Evolutionary conservation across 2,888 invertebrate genomes (phyloP).

Genomic region (Liodrosophila aerea): DNA sequence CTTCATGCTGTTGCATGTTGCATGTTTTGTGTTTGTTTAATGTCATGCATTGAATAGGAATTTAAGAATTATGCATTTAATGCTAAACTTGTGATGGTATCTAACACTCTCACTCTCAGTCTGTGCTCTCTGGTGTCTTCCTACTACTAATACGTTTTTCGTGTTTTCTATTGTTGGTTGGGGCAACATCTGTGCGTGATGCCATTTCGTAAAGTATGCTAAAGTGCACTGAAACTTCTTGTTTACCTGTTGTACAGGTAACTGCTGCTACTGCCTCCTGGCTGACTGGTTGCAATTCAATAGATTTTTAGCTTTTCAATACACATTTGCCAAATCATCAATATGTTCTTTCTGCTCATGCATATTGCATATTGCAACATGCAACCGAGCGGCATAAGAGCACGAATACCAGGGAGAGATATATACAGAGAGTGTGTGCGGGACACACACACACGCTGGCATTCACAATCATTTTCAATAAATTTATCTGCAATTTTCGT

Average conservation of each 20-base stretch:
- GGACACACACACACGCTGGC: slow-evolving; percentile 7
- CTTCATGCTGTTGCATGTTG: slow-evolving; percentile 12
- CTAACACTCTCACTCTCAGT: not conserved
- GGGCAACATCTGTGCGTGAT: slow-evolving; percentile 23
- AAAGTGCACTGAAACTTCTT: slow-evolving; percentile 39
- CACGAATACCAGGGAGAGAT: not conserved
- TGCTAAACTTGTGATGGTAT: slow-evolving; percentile 5
- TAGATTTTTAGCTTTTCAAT: slow-evolving; percentile 59
- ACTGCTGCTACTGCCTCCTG: slow-evolving; percentile 21
- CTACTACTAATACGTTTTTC: slow-evolving; percentile 65
- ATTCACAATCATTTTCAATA: slow-evolving; percentile 72
- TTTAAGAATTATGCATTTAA: slow-evolving; percentile 38
- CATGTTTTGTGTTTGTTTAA: slow-evolving; percentile 49
- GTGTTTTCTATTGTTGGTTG: slow-evolving; percentile 56
- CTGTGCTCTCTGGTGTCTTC: slow-evolving; percentile 5
- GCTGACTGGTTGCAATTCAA: slow-evolving; percentile 53
- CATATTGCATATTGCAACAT: slow-evolving; percentile 43
- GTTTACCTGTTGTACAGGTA: slow-evolving; percentile 10
- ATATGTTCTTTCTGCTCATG: slow-evolving; percentile 56
- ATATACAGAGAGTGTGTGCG: not conserved
- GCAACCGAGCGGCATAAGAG: slow-evolving; percentile 24
- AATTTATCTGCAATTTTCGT: slow-evolving; percentile 69
- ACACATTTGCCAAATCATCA: slow-evolving; percentile 76
- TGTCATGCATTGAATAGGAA: slow-evolving; percentile 38
- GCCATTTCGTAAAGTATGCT: slow-evolving; percentile 27